Percentiles rank a stretch among this genome's conserved stretches.
phyloP scores from a whole-genome alignment of 1,140 invertebrate genomes.

The Drosophila repleta region DNA sequence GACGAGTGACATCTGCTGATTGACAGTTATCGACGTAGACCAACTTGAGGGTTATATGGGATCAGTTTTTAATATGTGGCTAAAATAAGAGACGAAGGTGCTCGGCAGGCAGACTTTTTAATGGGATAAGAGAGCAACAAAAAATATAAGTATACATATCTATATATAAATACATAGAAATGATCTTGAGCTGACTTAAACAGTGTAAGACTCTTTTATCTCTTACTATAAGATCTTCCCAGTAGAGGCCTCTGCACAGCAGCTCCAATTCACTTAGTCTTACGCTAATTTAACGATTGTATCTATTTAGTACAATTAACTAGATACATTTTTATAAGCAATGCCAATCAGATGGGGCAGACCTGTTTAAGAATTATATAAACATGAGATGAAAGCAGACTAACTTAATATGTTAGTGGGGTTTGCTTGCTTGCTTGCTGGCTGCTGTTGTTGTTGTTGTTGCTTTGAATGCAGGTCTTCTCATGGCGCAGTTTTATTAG shows the following conservation, averaged over 20 bases:
- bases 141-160: background rate
- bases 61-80: background rate
- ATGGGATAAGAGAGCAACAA: background rate
- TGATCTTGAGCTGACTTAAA: background rate
- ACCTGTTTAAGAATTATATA: background rate
- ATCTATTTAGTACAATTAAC: no score
- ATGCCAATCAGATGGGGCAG: no score
- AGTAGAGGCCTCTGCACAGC: no score
- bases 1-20: conserved; percentile 57
- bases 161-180: background rate
- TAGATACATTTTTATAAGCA: no score
- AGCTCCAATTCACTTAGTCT: no score
- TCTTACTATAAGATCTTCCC: no score
- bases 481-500: conserved; percentile 40
- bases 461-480: conserved; percentile 11
- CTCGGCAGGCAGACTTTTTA: background rate
- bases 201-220: no score
- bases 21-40: conserved; percentile 50
- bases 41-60: conserved; percentile 15
- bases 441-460: no score
- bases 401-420: conserved; percentile 25
- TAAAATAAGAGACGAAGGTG: background rate
- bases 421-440: conserved; percentile 6
- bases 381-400: conserved; percentile 34
- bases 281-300: no score